Evolutionary conservation across 2,888 invertebrate species (phyloP), one percentile per base, ranked within the genome.

Genomic region (Hoplodrina ambigua): DNA sequence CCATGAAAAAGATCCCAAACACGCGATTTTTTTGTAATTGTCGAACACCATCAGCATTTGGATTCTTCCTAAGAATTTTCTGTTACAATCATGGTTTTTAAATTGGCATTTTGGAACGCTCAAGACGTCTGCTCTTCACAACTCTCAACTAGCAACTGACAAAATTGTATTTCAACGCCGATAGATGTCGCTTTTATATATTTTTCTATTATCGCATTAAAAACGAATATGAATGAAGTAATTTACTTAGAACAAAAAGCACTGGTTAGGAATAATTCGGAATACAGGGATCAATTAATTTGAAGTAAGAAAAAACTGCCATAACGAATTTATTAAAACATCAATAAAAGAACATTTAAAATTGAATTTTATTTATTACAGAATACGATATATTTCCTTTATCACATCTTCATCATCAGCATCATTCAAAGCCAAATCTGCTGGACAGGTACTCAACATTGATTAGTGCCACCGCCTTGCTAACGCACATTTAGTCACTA

Each of bases 1-100:
- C 87, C 96, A 96, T 79, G 96, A 96, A 85, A 96, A 96, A 84
- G 95, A 96, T 76, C 95, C 96, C n/a, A 95, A 96, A 58, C 95
- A 96, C 83, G 90, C 96, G 72, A 93, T 96, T 82, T 91, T 96
- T 88, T 79, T 94, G 78, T 95, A 94, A 93, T 60, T 81, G 78
- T 54, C 56, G 67, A 76, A 80, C 81, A 25, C 56, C 52, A 17
- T 33, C 73, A 63, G 61, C 81, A 5, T 81, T 78, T 33, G 79
- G 79, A 52, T 81, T 79, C 30, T 77, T 79, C 46, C 54, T 78
- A 55, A 78, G 81, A 69, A 80, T 81, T 53, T 77, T 79, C 65
- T 79, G 81, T 46, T 79, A 69, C 59, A 55, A 10, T n/a, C 57
- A 52, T n/a, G 8, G 17, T 13, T 65, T 69, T 59, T 72, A 46